phyloP scores from a whole-genome alignment of 2,888 invertebrate genomes.

The Epirrhoe tristata region DNA sequence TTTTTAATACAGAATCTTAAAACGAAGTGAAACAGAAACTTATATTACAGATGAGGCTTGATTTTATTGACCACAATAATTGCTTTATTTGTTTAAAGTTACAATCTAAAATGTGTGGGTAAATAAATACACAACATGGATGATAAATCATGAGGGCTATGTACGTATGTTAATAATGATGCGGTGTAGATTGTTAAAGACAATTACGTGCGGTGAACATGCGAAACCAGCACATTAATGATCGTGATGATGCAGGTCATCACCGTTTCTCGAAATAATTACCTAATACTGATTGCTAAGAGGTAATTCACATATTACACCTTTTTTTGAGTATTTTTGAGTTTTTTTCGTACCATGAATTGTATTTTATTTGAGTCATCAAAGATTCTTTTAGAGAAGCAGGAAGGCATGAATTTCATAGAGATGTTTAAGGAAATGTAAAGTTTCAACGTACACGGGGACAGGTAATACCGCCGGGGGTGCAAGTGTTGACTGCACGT shows the following conservation, averaged over 20 bases:
- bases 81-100: conserved; percentile 36
- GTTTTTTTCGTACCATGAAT: conserved; percentile 12
- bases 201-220: conserved; percentile 62
- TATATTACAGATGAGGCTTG: conserved; percentile 9
- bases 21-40: not conserved
- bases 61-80: conserved; percentile 30
- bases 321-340: conserved; percentile 4
- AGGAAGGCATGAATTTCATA: conserved; percentile 21
- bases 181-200: conserved; percentile 42
- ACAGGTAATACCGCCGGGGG: conserved; percentile 46
- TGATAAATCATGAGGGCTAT: conserved; percentile 33
- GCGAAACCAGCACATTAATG: conserved; percentile 48
- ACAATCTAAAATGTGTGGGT: conserved; percentile 32
- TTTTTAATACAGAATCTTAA: not conserved
- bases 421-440: conserved; percentile 35
- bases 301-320: conserved; percentile 9
- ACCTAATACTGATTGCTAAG: conserved; percentile 16
- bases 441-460: conserved; percentile 58
- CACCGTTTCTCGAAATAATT: conserved; percentile 17
- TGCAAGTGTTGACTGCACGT: conserved; percentile 50
- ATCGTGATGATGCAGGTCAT: conserved; percentile 47
- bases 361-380: conserved; percentile 2
- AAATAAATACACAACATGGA: conserved; percentile 30
- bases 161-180: conserved; percentile 34
- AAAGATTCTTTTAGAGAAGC: conserved; percentile 13